Evolutionary conservation across 2,113 vertebrate genomes (phyloP).

Genomic region (Sapajus apella): DNA sequence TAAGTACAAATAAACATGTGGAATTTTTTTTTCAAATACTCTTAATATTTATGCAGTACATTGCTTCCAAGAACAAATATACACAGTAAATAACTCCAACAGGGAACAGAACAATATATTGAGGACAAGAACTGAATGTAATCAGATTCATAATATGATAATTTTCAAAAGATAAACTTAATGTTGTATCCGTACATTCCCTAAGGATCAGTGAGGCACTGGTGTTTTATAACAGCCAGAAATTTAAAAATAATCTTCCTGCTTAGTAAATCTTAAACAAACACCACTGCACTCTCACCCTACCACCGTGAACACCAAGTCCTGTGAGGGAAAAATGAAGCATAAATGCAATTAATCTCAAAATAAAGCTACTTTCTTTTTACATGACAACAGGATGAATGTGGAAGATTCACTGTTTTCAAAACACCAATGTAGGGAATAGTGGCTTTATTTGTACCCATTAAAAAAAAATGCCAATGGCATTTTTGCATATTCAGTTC

Average conservation of each 20-base stretch:
- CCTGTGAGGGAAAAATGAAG: neutral
- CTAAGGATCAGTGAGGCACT: slow-evolving; percentile 48
- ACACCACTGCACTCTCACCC: neutral
- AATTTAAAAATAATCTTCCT: slow-evolving; percentile 56
- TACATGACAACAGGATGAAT: neutral
- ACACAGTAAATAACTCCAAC: slow-evolving; percentile 12
- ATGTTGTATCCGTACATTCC: slow-evolving; percentile 29
- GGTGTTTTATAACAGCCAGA: slow-evolving; percentile 56
- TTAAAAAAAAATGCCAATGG: neutral
- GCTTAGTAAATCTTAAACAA: neutral
- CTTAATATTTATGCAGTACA: slow-evolving; percentile 31
- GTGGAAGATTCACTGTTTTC: neutral
- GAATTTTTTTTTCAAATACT: neutral
- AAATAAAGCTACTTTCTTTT: neutral
- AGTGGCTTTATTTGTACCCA: neutral
- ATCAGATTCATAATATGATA: slow-evolving; percentile 64
- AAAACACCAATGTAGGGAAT: neutral
- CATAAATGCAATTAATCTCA: neutral
- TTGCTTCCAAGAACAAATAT: neutral
- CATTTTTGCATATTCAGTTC: neutral
- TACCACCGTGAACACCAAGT: neutral
- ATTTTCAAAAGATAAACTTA: slow-evolving; percentile 67
- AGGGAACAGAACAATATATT: neutral
- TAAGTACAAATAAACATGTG: slow-evolving; percentile 32
- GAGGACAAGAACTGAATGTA: slow-evolving; percentile 70